Base-by-base conservation (phyloP, 2,113 vertebrate species). In the Gavialis gangeticus region DNA sequence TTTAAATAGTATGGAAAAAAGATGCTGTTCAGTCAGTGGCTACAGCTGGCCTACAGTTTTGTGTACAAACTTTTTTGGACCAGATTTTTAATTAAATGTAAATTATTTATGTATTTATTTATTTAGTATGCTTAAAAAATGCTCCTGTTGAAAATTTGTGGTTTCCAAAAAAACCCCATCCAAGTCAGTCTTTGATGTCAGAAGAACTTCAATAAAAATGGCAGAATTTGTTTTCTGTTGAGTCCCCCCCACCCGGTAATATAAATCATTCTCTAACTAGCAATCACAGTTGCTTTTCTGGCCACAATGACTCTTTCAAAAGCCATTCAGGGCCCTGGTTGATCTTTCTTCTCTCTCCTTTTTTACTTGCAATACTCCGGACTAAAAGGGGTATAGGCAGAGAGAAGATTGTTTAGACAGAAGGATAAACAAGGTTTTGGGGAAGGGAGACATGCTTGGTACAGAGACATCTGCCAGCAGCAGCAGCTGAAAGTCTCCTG, bases 361-460 rank as follows among this genome's bases (percentile, higher is more conserved):
- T 66, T 67, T 69, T 67, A 57, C 25, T 64, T 24, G 55, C 0
- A 0, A 73, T 67, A 8, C 4, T 6, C 10, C 75, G 16, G 57
- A 59, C 83, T 54, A 5, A 1, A 64, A 89, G 57, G 73, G 73
- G 14, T 4, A 1, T 1, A 73, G 57, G 79, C 1, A 27, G 71
- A 54, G 17, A 56, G 64, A 60, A 17, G 25, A 4, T 56, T 79
- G 34, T 24, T 81, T 57, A 15, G 58, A 46, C 28, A 62, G 69
- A 7, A 85, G 37, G 59, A 56, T n/a, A 28, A 84, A 30, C 59
- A 22, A 0, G 0, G 2, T 16, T 69, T 63, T 0, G 1, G 77
- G 58, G 22, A 76, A 73, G 21, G 55, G 18, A 37, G 28, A 12
- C 0, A 0, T 18, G 16, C 2, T 1, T n/a, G 58, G 54, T 10